Conservation (phyloP, 1,140 invertebrate genomes). For the Monochamus saltuarius region DNA sequence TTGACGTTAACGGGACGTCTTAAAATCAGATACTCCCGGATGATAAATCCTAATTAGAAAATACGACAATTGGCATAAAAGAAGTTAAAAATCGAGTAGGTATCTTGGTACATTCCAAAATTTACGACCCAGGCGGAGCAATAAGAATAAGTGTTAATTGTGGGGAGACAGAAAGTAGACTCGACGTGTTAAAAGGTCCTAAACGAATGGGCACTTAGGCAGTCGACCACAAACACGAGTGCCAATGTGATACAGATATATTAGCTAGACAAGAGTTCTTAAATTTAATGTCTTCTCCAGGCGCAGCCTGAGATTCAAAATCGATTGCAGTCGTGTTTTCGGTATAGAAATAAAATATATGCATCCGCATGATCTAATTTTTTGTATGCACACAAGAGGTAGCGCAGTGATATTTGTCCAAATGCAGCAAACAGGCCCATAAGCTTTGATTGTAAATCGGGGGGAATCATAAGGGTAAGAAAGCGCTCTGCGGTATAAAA, state of each 20-base stretch:
- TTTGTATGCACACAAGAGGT: too few relatives aligned
- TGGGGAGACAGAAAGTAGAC: slow-evolving; percentile 37
- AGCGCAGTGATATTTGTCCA: too few relatives aligned
- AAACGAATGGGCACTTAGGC: slow-evolving; percentile 49
- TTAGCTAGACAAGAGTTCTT: too few relatives aligned
- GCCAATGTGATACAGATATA: slow-evolving; percentile 30
- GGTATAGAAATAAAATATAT: too few relatives aligned
- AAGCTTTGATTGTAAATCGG: background rate
- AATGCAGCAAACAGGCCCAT: too few relatives aligned
- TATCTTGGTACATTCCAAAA: slow-evolving; percentile 14
- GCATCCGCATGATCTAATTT: too few relatives aligned
- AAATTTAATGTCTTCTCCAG: too few relatives aligned
- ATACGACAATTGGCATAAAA: background rate
- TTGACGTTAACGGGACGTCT: too few relatives aligned
- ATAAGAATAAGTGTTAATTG: slow-evolving; percentile 29
- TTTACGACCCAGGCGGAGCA: background rate
- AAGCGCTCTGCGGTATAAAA: slow-evolving; percentile 36
- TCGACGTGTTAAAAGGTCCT: slow-evolving; percentile 46
- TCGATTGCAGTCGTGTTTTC: too few relatives aligned
- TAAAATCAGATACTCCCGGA: too few relatives aligned
- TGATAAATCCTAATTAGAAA: background rate
- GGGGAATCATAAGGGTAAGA: slow-evolving; percentile 4
- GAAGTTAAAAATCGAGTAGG: background rate
- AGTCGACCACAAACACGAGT: slow-evolving; percentile 44
- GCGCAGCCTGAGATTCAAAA: too few relatives aligned